Evolutionary conservation across 2,888 invertebrate genomes (phyloP), one percentile per base, ranked within the genome.

Genomic region (Metalampra italica): DNA sequence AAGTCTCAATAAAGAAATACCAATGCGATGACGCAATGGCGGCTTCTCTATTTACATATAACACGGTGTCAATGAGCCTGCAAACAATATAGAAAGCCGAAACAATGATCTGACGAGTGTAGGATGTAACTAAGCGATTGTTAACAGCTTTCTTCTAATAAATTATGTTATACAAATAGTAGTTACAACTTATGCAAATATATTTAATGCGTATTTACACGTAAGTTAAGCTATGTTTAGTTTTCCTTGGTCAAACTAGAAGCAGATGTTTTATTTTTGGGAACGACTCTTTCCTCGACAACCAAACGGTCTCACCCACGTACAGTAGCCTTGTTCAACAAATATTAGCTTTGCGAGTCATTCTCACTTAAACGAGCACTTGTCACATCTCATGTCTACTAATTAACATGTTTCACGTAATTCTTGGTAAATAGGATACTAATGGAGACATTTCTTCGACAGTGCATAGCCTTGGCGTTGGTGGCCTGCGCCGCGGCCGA

Each of bases 381-480:
- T 37, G 37, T 22, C 3, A 22, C 22, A 22, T 22, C 22, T 5
- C 22, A 22, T 22, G 3, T 22, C 22, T 22, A 22, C 5, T 22
- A 5, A 22, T 22, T 22, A 22, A 22, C 22, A 22, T 22, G 22
- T 22, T 22, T 22, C 5, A 5, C 22, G 22, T 22, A 22, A 22
- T 22, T 3, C 22, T 22, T 22, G 22, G 22, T 22, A 2, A 22
- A 22, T 22, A 22, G 5, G 22, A 5, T 22, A 39, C 39, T 39
- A 15, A 39, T 39, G 3, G 14, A 39, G 8, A 7, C 9, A 9
- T 55, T 56, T 91, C 90, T 47, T 59, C 47, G 36, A 43, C 92
- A 96, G 96, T 95, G 95, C 91, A 92, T 95, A 91, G 93, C 95
- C 90, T 92, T 95, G 74, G 94, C 94, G 74, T 89, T 95, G 91